Conservation (phyloP, 2,113 vertebrate genomes). For the Nanger granti region DNA sequence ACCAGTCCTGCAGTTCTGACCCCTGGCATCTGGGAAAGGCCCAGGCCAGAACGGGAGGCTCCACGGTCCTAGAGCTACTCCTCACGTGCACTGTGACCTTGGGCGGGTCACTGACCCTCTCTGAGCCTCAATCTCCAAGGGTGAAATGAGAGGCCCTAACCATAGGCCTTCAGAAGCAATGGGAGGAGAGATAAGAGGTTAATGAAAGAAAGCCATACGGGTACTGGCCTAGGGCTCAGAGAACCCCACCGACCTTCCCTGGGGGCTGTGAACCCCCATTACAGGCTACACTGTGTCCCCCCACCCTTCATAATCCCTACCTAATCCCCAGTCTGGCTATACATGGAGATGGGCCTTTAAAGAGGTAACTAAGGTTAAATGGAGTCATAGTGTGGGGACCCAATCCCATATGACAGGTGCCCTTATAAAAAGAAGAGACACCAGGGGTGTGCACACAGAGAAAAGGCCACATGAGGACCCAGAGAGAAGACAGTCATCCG, state of each 20-base stretch:
- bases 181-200: not conserved
- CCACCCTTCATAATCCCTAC: too few species aligned
- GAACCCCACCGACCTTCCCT: not conserved
- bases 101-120: not conserved
- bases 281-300: too few species aligned
- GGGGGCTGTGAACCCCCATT: not conserved
- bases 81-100: not conserved
- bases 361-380: not conserved
- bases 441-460: not conserved
- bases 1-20: not conserved
- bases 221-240: not conserved
- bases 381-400: not conserved
- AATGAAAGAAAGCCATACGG: not conserved
- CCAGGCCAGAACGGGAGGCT: not conserved
- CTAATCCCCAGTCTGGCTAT: not conserved
- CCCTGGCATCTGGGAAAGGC: not conserved
- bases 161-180: not conserved
- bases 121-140: not conserved
- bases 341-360: not conserved
- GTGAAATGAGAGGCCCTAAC: not conserved
- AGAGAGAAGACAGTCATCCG: fast-evolving
- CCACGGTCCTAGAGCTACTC: not conserved
- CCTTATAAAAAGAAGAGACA: not conserved
- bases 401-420: not conserved
- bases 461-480: not conserved